A percentile compares a stretch with the other conserved stretches of the same genome.
These are phyloP conservation scores for Pteropus alecto DNA, from an alignment of 2,113 vertebrate genomes.

Conservation along the genomic window DNA sequence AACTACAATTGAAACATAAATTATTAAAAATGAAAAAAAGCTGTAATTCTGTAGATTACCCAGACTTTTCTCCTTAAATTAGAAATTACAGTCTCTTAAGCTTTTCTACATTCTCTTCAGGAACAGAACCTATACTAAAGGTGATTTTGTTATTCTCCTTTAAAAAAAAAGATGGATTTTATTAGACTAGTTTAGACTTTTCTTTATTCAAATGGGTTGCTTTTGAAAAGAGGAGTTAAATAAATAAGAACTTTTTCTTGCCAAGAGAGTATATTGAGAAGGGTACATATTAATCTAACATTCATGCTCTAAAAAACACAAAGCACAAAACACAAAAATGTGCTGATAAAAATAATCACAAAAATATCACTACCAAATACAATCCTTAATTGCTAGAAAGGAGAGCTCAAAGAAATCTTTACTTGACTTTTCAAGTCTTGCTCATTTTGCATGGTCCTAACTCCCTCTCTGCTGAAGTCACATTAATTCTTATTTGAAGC, in stretches of 20 bases:
- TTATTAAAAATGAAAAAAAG: too few relatives aligned
- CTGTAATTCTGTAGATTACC: too few relatives aligned
- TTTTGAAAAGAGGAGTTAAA: neutral
- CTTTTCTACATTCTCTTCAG: too few relatives aligned
- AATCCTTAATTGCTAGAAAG: neutral
- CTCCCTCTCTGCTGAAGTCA: neutral
- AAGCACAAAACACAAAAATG: neutral
- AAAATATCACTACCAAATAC: neutral
- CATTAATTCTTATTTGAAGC: neutral
- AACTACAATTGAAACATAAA: too few relatives aligned
- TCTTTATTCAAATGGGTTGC: neutral
- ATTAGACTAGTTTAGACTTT: neutral
- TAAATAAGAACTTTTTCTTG: neutral
- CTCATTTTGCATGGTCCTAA: neutral
- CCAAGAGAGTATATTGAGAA: neutral
- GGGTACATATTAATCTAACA: neutral
- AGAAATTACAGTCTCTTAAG: too few relatives aligned
- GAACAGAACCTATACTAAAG: too few relatives aligned
- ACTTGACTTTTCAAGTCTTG: neutral
- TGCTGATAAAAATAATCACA: neutral
- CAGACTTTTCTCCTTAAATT: too few relatives aligned
- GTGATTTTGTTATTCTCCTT: too few relatives aligned
- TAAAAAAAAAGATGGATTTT: neutral
- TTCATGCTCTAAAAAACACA: neutral
- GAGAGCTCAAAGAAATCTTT: neutral